These are phyloP conservation scores for Alosa sapidissima DNA, from an alignment of 2,797 vertebrate genomes.

Conservation along the genomic window DNA sequence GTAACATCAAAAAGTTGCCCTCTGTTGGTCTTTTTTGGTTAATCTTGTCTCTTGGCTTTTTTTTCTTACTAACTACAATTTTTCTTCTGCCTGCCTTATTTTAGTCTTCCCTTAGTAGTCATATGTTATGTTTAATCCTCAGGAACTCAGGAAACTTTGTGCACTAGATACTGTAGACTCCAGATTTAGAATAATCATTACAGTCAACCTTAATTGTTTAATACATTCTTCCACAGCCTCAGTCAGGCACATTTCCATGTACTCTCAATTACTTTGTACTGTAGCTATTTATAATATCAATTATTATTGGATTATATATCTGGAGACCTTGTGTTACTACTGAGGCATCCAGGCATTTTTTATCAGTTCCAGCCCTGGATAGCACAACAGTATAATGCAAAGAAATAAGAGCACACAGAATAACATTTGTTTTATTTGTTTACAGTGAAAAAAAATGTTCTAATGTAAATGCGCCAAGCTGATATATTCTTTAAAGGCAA, in stretches of 20 bases:
- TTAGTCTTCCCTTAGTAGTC: background rate
- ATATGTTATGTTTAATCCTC: background rate
- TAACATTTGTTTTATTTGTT: background rate
- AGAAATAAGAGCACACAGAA: background rate
- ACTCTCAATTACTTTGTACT: background rate
- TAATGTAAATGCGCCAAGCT: background rate
- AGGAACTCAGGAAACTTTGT: background rate
- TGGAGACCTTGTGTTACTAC: background rate
- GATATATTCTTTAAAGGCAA: background rate
- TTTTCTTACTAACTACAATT: background rate
- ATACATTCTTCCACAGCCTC: background rate
- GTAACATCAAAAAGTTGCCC: no score
- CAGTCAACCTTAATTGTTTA: background rate
- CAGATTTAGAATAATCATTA: no score
- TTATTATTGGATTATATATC: background rate
- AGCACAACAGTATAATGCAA: background rate
- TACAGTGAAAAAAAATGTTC: background rate
- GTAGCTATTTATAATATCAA: background rate
- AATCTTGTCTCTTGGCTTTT: background rate
- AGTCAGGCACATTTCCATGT: background rate
- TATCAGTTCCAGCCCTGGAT: background rate
- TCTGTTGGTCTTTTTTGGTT: background rate
- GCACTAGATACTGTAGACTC: background rate
- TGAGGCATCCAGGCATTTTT: background rate
- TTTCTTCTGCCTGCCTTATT: background rate